A percentile compares a stretch with the other conserved stretches of the same genome.
These are phyloP conservation scores for Timema podura DNA, from an alignment of 2,888 invertebrate species.

Conservation along the genomic window DNA sequence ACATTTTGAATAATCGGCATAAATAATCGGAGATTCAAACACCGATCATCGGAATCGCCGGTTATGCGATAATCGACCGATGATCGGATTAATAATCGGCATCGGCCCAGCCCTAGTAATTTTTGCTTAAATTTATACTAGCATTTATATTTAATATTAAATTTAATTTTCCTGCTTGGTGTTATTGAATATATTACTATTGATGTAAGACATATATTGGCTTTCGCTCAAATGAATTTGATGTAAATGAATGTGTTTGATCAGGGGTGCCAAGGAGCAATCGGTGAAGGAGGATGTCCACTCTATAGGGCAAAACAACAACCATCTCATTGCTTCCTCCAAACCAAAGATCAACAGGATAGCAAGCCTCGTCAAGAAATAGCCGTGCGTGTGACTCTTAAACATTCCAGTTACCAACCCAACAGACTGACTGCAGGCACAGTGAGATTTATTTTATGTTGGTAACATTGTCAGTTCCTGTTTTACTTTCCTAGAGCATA, in stretches of 20 bases:
- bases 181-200: too few species aligned
- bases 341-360: slow-evolving; percentile 48
- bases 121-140: too few species aligned
- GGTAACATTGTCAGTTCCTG: slow-evolving; percentile 12
- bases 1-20: too few species aligned
- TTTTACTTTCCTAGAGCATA: not conserved
- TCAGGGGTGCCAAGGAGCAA: slow-evolving; percentile 52
- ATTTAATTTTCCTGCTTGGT: too few species aligned
- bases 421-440: slow-evolving; percentile 5
- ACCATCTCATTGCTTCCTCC: slow-evolving; percentile 42
- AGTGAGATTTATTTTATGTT: not conserved
- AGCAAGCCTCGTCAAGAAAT: slow-evolving; percentile 48
- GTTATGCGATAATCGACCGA: too few species aligned
- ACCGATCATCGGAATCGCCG: too few species aligned
- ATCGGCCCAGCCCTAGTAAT: too few species aligned
- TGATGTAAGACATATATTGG: too few species aligned
- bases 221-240: not conserved
- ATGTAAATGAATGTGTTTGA: slow-evolving; percentile 14
- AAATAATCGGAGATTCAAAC: too few species aligned
- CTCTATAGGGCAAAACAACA: slow-evolving; percentile 41
- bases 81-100: too few species aligned
- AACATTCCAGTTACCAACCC: slow-evolving; percentile 12
- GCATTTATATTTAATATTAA: too few species aligned
- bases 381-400: slow-evolving; percentile 31
- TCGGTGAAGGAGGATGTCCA: slow-evolving; percentile 44